Percentiles rank a stretch among this genome's conserved stretches.
Conservation (phyloP, 2,888 invertebrate species). For the Eupithecia insigniata region DNA sequence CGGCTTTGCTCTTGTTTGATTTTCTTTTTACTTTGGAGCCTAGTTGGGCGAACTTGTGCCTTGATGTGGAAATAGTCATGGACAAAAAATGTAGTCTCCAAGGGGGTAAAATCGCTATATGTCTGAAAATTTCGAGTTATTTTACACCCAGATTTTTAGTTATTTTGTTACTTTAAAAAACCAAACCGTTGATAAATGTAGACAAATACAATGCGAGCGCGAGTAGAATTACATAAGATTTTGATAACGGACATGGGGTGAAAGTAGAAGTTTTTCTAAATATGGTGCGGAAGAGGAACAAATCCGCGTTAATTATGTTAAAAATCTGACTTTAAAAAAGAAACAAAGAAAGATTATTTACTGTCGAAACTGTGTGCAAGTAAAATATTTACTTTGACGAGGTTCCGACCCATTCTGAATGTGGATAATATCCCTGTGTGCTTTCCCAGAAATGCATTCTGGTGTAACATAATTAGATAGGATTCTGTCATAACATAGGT, state of each 20-base stretch:
- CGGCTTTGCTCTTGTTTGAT: constrained; percentile 1
- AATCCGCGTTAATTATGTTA: too few species aligned
- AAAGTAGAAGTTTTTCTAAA: too few species aligned
- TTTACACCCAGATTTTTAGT: too few species aligned
- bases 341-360: too few species aligned
- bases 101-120: background rate
- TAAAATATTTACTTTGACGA: background rate
- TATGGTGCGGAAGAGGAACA: too few species aligned
- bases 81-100: background rate
- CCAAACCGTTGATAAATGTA: too few species aligned
- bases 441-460: background rate
- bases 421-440: background rate
- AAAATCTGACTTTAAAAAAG: too few species aligned
- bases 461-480: background rate
- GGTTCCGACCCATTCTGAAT: background rate
- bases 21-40: background rate
- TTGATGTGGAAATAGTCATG: background rate
- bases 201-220: too few species aligned
- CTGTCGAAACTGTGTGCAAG: too few species aligned
- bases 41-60: background rate
- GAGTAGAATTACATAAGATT: too few species aligned
- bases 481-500: background rate
- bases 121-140: background rate
- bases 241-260: too few species aligned
- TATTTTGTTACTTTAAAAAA: too few species aligned